Percentiles rank a stretch among this genome's conserved stretches.
Evolutionary conservation across 2,797 vertebrate species (phyloP).

Genomic region (Smutsia temminckii): DNA sequence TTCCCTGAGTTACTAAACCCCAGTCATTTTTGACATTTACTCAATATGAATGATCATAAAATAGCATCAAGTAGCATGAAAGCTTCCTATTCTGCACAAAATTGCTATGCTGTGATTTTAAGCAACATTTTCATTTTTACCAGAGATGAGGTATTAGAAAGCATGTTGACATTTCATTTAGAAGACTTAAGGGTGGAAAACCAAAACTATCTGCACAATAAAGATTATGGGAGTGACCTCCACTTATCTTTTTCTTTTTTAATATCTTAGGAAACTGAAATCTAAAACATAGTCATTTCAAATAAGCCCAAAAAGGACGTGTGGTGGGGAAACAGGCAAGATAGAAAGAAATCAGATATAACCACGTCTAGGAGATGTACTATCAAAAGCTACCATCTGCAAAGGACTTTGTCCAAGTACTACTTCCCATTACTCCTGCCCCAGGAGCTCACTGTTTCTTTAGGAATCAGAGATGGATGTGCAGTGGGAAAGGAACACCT

Average conservation of each 20-base stretch:
- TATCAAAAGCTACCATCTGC: neutral
- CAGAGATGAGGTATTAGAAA: slow-evolving; percentile 56
- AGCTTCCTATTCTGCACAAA: slow-evolving; percentile 50
- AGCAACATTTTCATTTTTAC: slow-evolving; percentile 71
- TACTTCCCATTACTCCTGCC: neutral
- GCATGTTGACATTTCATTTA: slow-evolving; percentile 45
- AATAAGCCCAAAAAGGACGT: neutral
- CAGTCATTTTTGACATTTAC: slow-evolving; percentile 58
- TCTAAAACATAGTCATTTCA: slow-evolving; percentile 29
- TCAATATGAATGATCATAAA: slow-evolving; percentile 59
- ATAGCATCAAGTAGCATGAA: slow-evolving; percentile 51
- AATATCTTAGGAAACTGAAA: neutral
- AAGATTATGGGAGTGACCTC: neutral
- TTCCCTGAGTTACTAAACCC: slow-evolving; percentile 29
- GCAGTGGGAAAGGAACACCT: neutral
- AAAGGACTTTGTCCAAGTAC: neutral
- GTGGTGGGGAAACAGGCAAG: neutral
- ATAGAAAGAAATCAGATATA: neutral
- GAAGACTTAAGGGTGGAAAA: slow-evolving; percentile 37
- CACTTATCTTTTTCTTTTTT: neutral
- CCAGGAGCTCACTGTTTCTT: neutral
- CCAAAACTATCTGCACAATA: neutral
- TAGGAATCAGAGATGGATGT: neutral
- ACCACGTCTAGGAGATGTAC: neutral
- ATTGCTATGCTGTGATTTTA: slow-evolving; percentile 61